phyloP scores from a whole-genome alignment of 1,140 invertebrate genomes.

The Diabrotica virgifera region DNA sequence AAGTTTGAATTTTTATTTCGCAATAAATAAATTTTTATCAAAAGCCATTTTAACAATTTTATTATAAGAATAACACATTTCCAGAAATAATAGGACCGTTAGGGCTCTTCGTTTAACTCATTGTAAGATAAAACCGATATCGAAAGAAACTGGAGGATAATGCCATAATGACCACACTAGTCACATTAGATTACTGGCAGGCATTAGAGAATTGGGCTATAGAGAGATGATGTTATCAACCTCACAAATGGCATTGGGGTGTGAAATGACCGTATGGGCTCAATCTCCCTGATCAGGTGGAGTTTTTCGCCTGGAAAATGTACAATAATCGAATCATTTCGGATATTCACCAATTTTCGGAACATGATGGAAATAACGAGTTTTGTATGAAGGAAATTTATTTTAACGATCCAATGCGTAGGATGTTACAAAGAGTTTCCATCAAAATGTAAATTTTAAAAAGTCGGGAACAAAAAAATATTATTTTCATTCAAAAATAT shows the following conservation, averaged over 20 bases:
- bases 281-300: constrained; percentile 20
- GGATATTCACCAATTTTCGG: not conserved
- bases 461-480: too few relatives aligned
- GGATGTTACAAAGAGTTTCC: too few relatives aligned
- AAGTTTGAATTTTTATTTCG: too few relatives aligned
- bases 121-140: not conserved
- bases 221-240: constrained; percentile 8
- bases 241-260: constrained; percentile 14
- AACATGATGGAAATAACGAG: too few relatives aligned
- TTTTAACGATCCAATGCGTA: too few relatives aligned
- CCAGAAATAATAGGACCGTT: too few relatives aligned
- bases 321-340: constrained; percentile 18
- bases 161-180: constrained; percentile 1
- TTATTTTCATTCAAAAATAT: too few relatives aligned
- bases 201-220: not conserved
- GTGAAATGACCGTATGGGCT: constrained; percentile 18
- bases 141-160: not conserved
- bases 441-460: too few relatives aligned
- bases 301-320: constrained; percentile 16
- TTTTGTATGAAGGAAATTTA: too few relatives aligned
- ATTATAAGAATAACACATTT: too few relatives aligned
- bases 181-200: not conserved
- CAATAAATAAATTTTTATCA: too few relatives aligned
- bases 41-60: too few relatives aligned
- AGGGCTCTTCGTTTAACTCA: not conserved